phyloP scores from a whole-genome alignment of 2,113 vertebrate species.

The Glaucomys volans region DNA sequence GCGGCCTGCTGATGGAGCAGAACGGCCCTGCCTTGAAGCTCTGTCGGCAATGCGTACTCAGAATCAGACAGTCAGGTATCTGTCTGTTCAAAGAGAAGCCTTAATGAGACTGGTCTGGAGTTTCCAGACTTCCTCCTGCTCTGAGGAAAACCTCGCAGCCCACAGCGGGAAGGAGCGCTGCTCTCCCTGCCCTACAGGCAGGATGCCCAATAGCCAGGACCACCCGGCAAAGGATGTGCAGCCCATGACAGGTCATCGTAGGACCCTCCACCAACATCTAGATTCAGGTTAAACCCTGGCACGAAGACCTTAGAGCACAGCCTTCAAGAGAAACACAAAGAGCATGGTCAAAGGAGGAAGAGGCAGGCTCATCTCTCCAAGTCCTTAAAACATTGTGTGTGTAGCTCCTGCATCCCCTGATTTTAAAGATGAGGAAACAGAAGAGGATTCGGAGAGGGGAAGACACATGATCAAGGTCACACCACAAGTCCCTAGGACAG shows the following conservation, averaged over 20 bases:
- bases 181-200: not conserved
- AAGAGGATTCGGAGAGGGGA: not conserved
- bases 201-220: not conserved
- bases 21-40: not conserved
- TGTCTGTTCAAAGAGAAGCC: not conserved
- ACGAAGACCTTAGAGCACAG: not conserved
- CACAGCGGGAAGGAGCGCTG: not conserved
- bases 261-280: not conserved
- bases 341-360: not conserved
- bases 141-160: not conserved
- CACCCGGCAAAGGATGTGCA: not conserved
- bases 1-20: not conserved
- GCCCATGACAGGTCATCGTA: not conserved
- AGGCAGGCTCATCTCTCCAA: not conserved
- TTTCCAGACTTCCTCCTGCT: not conserved
- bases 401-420: not conserved
- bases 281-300: not conserved
- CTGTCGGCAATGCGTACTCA: not conserved
- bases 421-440: conserved; percentile 24
- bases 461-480: not conserved
- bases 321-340: not conserved
- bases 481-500: not conserved
- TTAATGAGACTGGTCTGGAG: not conserved
- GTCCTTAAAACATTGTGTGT: not conserved
- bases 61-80: not conserved